Percentiles rank a stretch among this genome's conserved stretches.
Evolutionary conservation across 2,888 invertebrate species (phyloP).

Genomic region (Erynnis tages): DNA sequence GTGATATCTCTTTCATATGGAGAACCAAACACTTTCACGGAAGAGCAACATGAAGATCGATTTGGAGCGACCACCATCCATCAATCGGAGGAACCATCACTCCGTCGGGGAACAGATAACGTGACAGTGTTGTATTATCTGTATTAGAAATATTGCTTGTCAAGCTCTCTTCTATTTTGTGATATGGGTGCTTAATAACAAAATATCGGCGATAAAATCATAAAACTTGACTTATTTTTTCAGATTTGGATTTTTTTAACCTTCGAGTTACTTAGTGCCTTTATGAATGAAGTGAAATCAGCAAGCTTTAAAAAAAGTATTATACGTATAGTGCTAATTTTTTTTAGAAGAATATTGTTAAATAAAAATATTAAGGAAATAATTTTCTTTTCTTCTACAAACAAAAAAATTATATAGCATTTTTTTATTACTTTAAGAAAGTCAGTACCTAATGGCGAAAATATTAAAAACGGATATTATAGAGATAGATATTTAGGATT

Average conservation of each 20-base stretch:
- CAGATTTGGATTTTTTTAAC: neutral
- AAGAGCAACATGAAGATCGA: conserved; percentile 15
- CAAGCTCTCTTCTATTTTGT: conserved; percentile 16
- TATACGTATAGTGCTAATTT: too few species aligned
- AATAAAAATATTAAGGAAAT: too few species aligned
- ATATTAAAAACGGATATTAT: too few species aligned
- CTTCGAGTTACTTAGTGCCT: too few species aligned
- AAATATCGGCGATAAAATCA: conserved; percentile 3
- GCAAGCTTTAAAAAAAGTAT: too few species aligned
- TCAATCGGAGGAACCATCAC: conserved; percentile 16
- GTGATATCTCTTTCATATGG: conserved; percentile 14
- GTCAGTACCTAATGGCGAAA: too few species aligned
- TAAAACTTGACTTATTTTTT: too few species aligned
- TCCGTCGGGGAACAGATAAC: conserved; percentile 10
- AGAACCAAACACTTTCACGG: conserved; percentile 14
- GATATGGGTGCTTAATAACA: conserved; percentile 16
- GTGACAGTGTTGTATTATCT: conserved; percentile 24
- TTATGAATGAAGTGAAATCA: too few species aligned
- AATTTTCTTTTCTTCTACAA: too few species aligned
- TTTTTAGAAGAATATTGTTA: too few species aligned
- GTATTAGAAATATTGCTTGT: conserved; percentile 23
- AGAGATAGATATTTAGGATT: neutral
- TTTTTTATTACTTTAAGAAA: too few species aligned
- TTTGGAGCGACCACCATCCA: conserved; percentile 18
- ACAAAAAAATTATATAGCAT: too few species aligned